A percentile compares a stretch with the other conserved stretches of the same genome.
These are phyloP conservation scores for Prolemur simus DNA, from an alignment of 2,113 vertebrate genomes.

Conservation along the genomic window DNA sequence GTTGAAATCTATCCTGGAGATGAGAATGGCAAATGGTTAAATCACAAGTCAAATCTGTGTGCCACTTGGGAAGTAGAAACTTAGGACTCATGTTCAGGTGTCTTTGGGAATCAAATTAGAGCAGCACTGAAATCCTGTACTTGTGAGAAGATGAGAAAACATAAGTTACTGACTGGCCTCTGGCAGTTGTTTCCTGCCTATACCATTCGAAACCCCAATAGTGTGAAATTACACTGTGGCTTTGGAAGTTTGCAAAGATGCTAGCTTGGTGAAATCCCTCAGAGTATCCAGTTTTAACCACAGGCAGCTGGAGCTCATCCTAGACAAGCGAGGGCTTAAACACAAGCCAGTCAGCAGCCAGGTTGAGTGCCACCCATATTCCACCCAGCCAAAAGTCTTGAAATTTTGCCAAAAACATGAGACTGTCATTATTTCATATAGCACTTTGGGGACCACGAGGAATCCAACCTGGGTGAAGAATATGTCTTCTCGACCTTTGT, in stretches of 20 bases:
- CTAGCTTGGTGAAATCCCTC: not conserved
- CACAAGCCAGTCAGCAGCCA: not conserved
- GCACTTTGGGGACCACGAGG: conserved; percentile 92
- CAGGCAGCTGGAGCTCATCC: not conserved
- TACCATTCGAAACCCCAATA: not conserved
- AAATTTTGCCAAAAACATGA: conserved; percentile 91
- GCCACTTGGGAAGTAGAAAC: conserved; percentile 94
- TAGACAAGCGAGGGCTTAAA: not conserved
- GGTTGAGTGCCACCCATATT: conserved; percentile 96
- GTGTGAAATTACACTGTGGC: not conserved
- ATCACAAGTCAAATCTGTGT: conserved; percentile 90
- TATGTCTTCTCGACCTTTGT: conserved; percentile 80
- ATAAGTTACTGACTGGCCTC: not conserved
- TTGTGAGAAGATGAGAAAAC: not conserved
- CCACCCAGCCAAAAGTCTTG: conserved; percentile 93
- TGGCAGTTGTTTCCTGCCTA: not conserved
- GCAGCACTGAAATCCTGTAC: not conserved
- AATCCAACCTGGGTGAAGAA: conserved; percentile 89
- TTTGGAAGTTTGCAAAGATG: not conserved
- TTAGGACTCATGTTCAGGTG: not conserved
- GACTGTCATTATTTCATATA: conserved; percentile 93
- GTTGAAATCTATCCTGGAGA: conserved; percentile 87
- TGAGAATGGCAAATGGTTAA: conserved; percentile 89
- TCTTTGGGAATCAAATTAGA: not conserved
- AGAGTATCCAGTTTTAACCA: not conserved